Conservation (phyloP, 2,113 vertebrate species). For the Calonectris borealis region DNA sequence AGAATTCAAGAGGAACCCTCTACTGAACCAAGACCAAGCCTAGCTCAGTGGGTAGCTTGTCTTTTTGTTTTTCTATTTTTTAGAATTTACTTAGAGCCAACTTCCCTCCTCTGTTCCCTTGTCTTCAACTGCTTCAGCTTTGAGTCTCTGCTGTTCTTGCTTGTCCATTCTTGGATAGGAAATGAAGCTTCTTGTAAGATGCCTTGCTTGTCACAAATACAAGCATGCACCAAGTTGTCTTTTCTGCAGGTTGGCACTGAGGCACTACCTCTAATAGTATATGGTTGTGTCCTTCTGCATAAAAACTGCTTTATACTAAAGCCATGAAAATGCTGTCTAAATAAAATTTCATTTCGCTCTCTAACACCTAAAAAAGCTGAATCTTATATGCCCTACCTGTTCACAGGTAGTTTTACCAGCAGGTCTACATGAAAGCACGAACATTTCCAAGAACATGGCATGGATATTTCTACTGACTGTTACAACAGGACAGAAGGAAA, state of each 20-base stretch:
- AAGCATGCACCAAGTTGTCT: not conserved
- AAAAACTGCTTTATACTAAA: not conserved
- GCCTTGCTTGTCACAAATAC: not conserved
- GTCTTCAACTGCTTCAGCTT: not conserved
- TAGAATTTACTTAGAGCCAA: not conserved
- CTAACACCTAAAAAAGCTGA: not conserved
- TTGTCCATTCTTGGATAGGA: not conserved
- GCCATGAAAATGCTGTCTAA: not conserved
- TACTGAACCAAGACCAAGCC: not conserved
- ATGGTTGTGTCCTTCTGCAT: not conserved
- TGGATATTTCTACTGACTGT: not conserved
- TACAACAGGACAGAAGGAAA: not conserved
- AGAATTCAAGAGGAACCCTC: not conserved
- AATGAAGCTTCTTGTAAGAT: not conserved
- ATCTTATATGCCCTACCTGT: not conserved
- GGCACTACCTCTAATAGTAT: not conserved
- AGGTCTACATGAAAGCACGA: conserved; percentile 1
- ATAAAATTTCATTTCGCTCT: not conserved
- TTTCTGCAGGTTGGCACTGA: not conserved
- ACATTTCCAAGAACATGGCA: not conserved
- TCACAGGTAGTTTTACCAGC: not conserved
- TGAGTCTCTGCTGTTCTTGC: not conserved
- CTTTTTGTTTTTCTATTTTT: not conserved
- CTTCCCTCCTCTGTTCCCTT: not conserved
- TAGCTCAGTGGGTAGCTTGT: not conserved